A percentile compares a stretch with the other conserved stretches of the same genome.
phyloP scores from a whole-genome alignment of 2,888 invertebrate genomes.

The Acrobasis suavella region DNA sequence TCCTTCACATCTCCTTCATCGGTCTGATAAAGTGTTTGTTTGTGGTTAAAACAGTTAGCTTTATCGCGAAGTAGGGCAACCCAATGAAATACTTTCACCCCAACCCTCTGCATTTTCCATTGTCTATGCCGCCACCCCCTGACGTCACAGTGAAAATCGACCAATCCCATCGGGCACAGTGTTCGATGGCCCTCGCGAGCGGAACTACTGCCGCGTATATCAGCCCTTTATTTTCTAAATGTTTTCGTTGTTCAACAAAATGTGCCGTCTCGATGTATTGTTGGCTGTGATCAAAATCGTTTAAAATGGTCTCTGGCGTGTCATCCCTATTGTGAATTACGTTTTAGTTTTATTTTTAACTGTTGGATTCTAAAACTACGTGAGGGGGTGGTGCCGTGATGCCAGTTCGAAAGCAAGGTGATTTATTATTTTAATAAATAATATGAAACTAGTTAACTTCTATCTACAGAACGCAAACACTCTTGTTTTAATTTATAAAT shows the following conservation, averaged over 20 bases:
- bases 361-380: conserved; percentile 69
- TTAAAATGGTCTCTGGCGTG: conserved; percentile 61
- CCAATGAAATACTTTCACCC: conserved; percentile 41
- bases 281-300: conserved; percentile 63
- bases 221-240: conserved; percentile 65
- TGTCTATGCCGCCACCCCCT: conserved; percentile 81
- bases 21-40: not conserved
- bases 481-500: not conserved
- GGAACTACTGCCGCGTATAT: conserved; percentile 67
- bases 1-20: no score
- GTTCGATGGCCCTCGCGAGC: conserved; percentile 70
- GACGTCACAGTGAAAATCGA: conserved; percentile 84
- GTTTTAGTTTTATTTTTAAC: conserved; percentile 62
- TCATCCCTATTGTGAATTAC: conserved; percentile 57
- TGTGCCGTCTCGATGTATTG: conserved; percentile 62
- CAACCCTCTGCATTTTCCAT: conserved; percentile 61
- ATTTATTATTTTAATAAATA: conserved; percentile 49
- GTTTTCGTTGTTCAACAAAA: conserved; percentile 72
- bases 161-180: conserved; percentile 82
- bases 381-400: conserved; percentile 83
- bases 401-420: conserved; percentile 90
- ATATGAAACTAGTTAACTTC: conserved; percentile 20
- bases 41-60: not conserved
- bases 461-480: not conserved
- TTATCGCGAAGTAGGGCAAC: conserved; percentile 32